Conservation (phyloP, 2,888 invertebrate genomes). For the Heliconius ethilla region DNA sequence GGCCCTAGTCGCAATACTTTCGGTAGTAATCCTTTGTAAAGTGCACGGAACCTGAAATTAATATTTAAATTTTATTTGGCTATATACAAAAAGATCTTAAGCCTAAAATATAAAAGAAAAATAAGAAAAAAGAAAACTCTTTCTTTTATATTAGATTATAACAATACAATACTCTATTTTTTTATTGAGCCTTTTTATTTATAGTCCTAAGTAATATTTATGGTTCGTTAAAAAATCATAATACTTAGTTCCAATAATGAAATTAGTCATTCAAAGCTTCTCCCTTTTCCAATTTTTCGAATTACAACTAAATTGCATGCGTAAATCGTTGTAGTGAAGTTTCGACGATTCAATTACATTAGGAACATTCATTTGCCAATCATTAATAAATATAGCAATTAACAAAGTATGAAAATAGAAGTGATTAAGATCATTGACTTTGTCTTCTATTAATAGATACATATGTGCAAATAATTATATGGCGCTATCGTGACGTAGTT, state of each 20-base stretch:
- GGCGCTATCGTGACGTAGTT: not conserved
- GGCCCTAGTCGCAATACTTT: constrained; percentile 96
- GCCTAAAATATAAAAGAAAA: not conserved
- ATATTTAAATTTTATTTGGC: not conserved
- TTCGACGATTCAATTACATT: not conserved
- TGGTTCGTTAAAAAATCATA: too few relatives aligned
- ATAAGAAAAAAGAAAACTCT: not conserved
- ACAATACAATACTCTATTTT: too few relatives aligned
- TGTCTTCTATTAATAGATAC: not conserved
- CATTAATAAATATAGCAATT: constrained; percentile 29
- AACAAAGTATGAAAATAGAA: constrained; percentile 27
- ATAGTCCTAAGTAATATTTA: too few relatives aligned
- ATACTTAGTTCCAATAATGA: too few relatives aligned
- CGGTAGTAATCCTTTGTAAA: constrained; percentile 95
- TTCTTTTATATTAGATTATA: too few relatives aligned
- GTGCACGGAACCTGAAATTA: constrained; percentile 86
- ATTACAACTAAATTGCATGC: not conserved
- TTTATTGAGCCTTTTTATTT: too few relatives aligned
- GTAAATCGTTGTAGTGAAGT: not conserved
- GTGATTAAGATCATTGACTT: constrained; percentile 37
- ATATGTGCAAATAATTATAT: not conserved
- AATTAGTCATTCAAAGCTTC: too few relatives aligned
- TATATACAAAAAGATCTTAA: not conserved
- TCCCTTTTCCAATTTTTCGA: not conserved
- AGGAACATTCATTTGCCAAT: not conserved